A percentile compares a stretch with the other conserved stretches of the same genome.
These are phyloP conservation scores for Alouatta palliata DNA, from an alignment of 2,113 vertebrate species.

Conservation along the genomic window DNA sequence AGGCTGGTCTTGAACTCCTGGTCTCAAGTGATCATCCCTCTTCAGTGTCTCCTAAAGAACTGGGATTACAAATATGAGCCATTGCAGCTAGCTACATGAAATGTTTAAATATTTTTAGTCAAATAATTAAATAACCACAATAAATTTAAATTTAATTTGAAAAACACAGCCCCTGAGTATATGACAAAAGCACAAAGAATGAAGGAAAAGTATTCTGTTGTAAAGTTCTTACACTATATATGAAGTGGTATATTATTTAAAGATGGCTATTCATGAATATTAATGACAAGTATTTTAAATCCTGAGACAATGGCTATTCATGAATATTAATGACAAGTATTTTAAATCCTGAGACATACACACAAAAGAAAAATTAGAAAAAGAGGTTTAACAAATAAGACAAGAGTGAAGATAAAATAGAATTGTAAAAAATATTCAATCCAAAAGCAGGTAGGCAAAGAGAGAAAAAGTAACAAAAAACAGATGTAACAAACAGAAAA, in stretches of 20 bases:
- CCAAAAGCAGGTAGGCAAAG: neutral
- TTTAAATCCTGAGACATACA: neutral
- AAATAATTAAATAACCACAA: conserved; percentile 1
- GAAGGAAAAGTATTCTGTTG: neutral
- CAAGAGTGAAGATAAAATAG: neutral
- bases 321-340: neutral
- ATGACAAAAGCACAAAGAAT: neutral
- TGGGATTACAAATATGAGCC: too few species aligned
- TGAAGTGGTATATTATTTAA: neutral
- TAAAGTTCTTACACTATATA: neutral
- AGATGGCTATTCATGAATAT: neutral
- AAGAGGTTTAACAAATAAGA: neutral
- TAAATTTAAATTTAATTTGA: too few species aligned
- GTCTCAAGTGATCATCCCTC: too few species aligned
- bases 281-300: neutral
- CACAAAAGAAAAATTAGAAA: neutral
- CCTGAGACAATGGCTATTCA: neutral
- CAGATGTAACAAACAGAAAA: neutral
- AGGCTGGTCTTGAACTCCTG: too few species aligned
- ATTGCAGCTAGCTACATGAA: neutral
- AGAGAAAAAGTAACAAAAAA: neutral
- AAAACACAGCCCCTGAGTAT: too few species aligned
- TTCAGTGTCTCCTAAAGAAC: too few species aligned
- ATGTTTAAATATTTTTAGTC: neutral
- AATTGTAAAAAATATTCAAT: neutral